Evolutionary conservation across 2,113 vertebrate genomes (phyloP), one percentile per base, ranked within the genome.

Genomic region (Seriola rivoliana): DNA sequence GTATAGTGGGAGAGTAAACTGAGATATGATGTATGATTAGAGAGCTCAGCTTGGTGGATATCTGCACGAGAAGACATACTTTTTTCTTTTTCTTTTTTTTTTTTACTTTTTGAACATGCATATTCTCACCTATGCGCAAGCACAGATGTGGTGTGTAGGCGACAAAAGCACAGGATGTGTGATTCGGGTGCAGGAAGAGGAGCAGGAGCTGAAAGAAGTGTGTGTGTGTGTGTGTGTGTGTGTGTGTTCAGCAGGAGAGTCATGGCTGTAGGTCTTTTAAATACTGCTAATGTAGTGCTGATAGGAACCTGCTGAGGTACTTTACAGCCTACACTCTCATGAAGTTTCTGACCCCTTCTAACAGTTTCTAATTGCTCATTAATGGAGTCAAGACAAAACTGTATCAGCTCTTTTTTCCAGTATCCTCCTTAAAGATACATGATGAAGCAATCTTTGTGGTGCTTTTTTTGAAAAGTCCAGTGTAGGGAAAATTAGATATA

Each of bases 111-210:
- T 46, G 0, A 75, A 65, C 42, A 21, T 48, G 72, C 72, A 62
- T 67, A 58, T 71, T 29, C 66, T 80, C 57, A 88, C 89, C 86
- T 88, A 78, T 63, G 73, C 29, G 11, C 48, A 44, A 74, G 65
- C 78, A 78, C 87, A 85, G 57, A 85, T 88, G 86, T 86, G 65
- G 78, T 80, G 86, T 91, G 89, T 86, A 91, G 91, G 87, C 73
- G 85, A 87, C 81, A 85, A 83, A 89, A 85, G 88, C 83, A 94
- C 94, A 94, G 94, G 93, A 95, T 92, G 92, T 92, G 92, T 92
- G 92, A 70, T 91, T 87, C 42, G 32, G 82, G 80, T 88, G 90
- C 93, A 94, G 92, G 93, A 94, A 94, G 92, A 92, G 81, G 75
- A 91, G 87, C 84, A 89, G 85, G 90, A 91, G 88, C 68, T 85